A percentile compares a stretch with the other conserved stretches of the same genome.
These are phyloP conservation scores for Eurois occulta DNA, from an alignment of 2,888 invertebrate genomes.

Conservation along the genomic window DNA sequence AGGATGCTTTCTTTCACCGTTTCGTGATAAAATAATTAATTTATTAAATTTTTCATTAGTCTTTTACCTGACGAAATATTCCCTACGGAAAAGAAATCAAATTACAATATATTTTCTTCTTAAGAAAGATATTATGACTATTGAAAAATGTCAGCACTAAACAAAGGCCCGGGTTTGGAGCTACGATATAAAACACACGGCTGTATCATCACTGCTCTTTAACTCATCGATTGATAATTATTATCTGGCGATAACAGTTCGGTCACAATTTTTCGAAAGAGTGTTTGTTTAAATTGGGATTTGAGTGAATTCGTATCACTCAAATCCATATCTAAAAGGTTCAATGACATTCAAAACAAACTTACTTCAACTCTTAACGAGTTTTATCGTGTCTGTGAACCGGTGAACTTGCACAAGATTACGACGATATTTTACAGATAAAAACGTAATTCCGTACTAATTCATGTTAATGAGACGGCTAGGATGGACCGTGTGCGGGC, in stretches of 20 bases:
- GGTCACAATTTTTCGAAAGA: not conserved
- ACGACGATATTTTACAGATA: slow-evolving; percentile 44
- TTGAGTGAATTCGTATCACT: not conserved
- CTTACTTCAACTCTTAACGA: slow-evolving; percentile 27
- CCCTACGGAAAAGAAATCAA: not conserved
- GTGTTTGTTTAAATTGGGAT: too few relatives aligned
- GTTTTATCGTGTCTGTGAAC: slow-evolving; percentile 44
- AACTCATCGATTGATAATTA: not conserved
- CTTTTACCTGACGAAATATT: not conserved
- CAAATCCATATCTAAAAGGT: slow-evolving; percentile 8
- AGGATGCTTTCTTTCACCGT: not conserved
- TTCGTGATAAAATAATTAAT: not conserved
- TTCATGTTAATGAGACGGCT: slow-evolving; percentile 57
- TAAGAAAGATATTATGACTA: not conserved
- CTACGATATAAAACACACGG: not conserved
- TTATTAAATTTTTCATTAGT: not conserved
- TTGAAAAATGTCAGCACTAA: not conserved
- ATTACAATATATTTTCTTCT: not conserved
- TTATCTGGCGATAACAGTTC: not conserved
- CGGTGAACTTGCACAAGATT: slow-evolving; percentile 47
- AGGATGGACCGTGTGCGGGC: not conserved
- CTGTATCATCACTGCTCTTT: not conserved
- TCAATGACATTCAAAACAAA: slow-evolving; percentile 32
- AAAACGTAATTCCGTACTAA: slow-evolving; percentile 54
- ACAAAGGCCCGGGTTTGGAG: not conserved